phyloP scores from a whole-genome alignment of 2,797 vertebrate species.

The Poecilia gillii region DNA sequence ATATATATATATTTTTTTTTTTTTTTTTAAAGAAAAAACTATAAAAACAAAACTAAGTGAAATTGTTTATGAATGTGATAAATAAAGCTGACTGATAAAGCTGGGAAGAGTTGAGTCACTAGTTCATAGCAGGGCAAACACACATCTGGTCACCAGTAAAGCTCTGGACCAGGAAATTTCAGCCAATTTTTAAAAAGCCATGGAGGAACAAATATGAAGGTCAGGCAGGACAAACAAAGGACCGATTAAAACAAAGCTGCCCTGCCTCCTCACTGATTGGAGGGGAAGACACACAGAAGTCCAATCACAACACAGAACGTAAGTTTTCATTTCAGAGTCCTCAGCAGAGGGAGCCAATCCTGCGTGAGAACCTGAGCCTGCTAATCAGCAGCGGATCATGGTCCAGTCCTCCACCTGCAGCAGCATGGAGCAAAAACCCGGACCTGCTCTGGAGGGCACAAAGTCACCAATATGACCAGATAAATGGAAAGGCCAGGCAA shows the following conservation, averaged over 20 bases:
- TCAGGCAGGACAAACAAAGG: background rate
- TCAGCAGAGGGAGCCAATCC: background rate
- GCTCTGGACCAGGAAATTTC: background rate
- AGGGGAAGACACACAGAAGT: background rate
- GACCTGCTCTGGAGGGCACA: background rate
- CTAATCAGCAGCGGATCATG: background rate
- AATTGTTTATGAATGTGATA: background rate
- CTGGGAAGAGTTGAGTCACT: background rate
- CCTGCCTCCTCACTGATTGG: background rate
- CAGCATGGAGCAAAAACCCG: background rate
- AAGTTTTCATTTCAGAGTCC: background rate
- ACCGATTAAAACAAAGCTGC: background rate
- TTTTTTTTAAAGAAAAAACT: too few species aligned
- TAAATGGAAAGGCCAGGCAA: too few species aligned
- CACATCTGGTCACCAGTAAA: background rate
- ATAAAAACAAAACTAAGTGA: background rate
- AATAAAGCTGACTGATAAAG: background rate
- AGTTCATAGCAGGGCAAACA: background rate
- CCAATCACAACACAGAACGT: background rate
- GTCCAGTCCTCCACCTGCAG: background rate
- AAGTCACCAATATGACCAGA: background rate
- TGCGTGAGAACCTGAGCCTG: background rate
- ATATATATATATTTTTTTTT: too few species aligned
- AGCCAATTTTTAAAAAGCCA: background rate
- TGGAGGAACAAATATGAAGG: background rate